Evolutionary conservation across 2,797 vertebrate species (phyloP).

Genomic region (Nyctibius grandis): DNA sequence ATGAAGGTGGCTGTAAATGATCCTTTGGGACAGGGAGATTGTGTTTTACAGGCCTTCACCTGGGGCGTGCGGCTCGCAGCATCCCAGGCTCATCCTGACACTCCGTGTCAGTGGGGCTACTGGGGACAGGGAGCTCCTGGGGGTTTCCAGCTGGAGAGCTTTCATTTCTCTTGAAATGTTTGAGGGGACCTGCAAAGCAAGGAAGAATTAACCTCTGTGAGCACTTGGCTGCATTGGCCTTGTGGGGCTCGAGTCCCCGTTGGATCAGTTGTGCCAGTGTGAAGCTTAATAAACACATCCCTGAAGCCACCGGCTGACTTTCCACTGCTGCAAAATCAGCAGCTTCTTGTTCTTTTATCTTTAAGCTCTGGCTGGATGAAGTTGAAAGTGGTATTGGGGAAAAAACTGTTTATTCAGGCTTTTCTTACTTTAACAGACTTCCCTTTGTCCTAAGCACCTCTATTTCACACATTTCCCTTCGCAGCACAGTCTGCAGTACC

Average conservation of each 20-base stretch:
- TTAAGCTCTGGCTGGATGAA: background rate
- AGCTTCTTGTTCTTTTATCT: background rate
- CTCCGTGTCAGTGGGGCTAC: background rate
- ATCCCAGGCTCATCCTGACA: accelerated
- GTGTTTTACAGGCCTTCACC: background rate
- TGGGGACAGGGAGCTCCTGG: accelerated
- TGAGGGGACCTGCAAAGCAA: background rate
- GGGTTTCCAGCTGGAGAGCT: background rate
- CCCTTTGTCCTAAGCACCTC: background rate
- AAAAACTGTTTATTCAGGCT: background rate
- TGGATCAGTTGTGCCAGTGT: accelerated
- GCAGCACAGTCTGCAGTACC: background rate
- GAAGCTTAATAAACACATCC: background rate
- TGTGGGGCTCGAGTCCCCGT: accelerated
- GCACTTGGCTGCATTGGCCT: background rate
- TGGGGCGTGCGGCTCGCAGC: accelerated
- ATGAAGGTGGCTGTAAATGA: background rate
- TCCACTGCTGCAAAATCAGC: background rate
- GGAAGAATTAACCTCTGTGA: accelerated
- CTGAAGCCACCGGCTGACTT: background rate
- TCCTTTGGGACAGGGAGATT: background rate
- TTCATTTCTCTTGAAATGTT: background rate
- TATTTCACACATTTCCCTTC: background rate
- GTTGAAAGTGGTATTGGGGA: background rate
- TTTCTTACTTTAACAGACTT: conserved; percentile 1